Evolutionary conservation across 2,113 vertebrate genomes (phyloP).

Genomic region (Tupaia tana): DNA sequence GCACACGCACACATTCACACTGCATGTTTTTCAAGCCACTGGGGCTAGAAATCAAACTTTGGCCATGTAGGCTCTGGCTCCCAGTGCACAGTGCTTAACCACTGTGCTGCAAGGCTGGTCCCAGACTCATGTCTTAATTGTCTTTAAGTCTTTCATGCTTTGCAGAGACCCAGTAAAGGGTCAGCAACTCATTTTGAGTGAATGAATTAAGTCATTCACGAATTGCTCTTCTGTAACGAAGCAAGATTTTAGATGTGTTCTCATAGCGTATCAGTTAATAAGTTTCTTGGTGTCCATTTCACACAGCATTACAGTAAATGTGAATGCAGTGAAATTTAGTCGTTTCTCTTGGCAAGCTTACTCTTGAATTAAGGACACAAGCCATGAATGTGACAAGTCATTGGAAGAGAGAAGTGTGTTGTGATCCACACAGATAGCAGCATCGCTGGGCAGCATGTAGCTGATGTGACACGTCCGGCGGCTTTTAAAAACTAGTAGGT

Average conservation of each 20-base stretch:
- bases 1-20: too few species aligned
- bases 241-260: background rate
- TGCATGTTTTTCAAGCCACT: too few species aligned
- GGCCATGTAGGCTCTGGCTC: too few species aligned
- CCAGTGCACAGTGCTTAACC: too few species aligned
- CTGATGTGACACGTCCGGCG: background rate
- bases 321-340: background rate
- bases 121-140: background rate
- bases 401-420: background rate
- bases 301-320: background rate
- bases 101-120: too few species aligned
- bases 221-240: background rate
- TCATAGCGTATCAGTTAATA: background rate
- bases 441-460: background rate
- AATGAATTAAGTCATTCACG: background rate
- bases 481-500: background rate
- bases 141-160: background rate
- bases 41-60: too few species aligned
- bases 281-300: background rate
- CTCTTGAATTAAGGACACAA: background rate
- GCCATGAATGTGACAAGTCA: background rate
- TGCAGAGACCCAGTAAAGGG: background rate
- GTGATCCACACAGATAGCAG: background rate
- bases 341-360: background rate
- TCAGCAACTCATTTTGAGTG: background rate